Base-by-base conservation (phyloP, 2,888 invertebrate genomes). In the Pinctada fucata region DNA sequence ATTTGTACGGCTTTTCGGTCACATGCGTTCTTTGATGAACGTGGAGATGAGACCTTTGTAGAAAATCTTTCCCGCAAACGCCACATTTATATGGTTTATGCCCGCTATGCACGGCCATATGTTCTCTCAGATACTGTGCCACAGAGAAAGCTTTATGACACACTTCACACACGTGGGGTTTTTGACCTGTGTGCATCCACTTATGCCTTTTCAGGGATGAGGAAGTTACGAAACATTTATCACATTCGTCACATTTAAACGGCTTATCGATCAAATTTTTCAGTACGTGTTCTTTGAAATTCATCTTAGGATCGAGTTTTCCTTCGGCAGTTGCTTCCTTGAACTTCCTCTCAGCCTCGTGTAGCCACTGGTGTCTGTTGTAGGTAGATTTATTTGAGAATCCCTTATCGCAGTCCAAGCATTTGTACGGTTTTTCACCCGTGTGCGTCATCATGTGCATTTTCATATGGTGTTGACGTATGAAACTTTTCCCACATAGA, bases 241-340 rank as follows among this genome's bases (percentile, higher is more conserved):
- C 75, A 75, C 75, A 75, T 4, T 65, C 65, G 66, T 74, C 74
- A 74, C 74, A 74, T 49, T 65, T 65, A 65, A 65, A 74, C 8
- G 66, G 74, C 50, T 50, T 66, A 16, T 74, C 74, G 10, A 13
- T 49, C 45, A 66, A 65, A 47, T 65, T 47, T 5, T 48, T 74
- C 65, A 16, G 63, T 13, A 64, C 48, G 51, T 73, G 73, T n/a
- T 13, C 63, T 45, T 63, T 10, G n/a, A 72, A 50, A 51, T 49
- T 49, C 16, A 31, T 16, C 66, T 64, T 65, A 5, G 49, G 16
- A 13, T 16, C 6, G n/a, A 66, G 16, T 48, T 31, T 16, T 50
- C 52, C 45, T 31, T n/a, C 66, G 65, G 48, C 64, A n/a, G 48
- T 13, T n/a, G 48, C 66, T 65, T 66, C 64, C 31, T 48, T 47